Evolutionary conservation across 2,888 invertebrate genomes (phyloP), one percentile per base, ranked within the genome.

Genomic region (Allolobophora icterica): DNA sequence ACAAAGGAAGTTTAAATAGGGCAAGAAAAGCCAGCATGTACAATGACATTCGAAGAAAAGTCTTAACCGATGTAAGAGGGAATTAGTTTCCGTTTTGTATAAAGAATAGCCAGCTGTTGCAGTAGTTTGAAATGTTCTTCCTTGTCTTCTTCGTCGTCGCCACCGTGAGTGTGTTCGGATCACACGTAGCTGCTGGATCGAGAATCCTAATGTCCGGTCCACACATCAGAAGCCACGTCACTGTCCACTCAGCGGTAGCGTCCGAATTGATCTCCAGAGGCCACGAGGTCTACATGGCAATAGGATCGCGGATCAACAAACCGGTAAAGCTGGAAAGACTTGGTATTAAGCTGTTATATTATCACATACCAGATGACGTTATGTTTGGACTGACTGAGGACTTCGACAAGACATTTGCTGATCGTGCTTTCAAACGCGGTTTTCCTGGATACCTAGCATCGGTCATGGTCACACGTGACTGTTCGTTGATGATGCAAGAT

Each of bases 201-300:
- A 90, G 45, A 24, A 90, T 92, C 71, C 89, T 92, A 17, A 83
- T 92, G 38, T 83, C 90, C 58, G 35, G 89, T 0, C 89, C 40
- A 1, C 91, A 84, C 33, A 24, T 84, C 11, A 0, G 5, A 40
- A 90, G 92, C 38, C 92, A 91, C 42, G 45, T 90, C 8, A 35
- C 30, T 52, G 91, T 89, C 21, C 35, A 90, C 33, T n/a, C 84
- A n/a, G 30, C 84, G 2, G 52, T 92, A 33, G 91, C 90, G 13
- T 38, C 83, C 2, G 91, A 89, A 35, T 90, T 92, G 30, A 89
- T 89, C 38, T 5, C 33, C 38, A 24, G 91, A 52, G 91, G 91
- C 13, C 92, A 92, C 38, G 89, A 91, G 2, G 92, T 92, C 34
- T 84, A 90, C 90, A 84, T 90, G 84, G 45, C 90, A 40, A n/a